These are phyloP conservation scores for Ephestia elutella DNA, from an alignment of 1,140 invertebrate species.

Conservation along the genomic window DNA sequence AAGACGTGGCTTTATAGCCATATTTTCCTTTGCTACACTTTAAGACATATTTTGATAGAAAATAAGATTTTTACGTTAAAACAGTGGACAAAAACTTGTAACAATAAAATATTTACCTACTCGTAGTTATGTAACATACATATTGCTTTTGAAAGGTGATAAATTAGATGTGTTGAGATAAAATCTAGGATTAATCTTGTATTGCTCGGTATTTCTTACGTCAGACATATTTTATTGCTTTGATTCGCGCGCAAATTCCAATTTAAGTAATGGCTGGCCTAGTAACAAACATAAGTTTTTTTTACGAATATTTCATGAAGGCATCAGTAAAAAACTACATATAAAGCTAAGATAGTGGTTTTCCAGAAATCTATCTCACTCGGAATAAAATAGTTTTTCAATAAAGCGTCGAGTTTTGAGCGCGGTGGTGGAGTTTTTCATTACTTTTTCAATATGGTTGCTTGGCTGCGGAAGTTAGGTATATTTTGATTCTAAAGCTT, in stretches of 20 bases:
- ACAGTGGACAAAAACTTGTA: too few relatives aligned
- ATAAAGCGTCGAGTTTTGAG: conserved; percentile 10
- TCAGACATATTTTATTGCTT: too few relatives aligned
- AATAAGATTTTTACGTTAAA: too few relatives aligned
- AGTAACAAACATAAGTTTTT: not conserved
- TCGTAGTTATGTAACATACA: too few relatives aligned
- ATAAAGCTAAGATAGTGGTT: not conserved
- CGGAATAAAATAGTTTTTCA: conserved; percentile 9
- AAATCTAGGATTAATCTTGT: too few relatives aligned
- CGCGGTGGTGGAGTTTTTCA: conserved; percentile 7
- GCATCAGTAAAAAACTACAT: not conserved
- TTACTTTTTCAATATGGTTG: conserved; percentile 10
- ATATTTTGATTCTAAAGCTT: not conserved
- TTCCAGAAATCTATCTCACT: conserved; percentile 5
- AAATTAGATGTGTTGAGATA: too few relatives aligned
- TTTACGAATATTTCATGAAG: not conserved
- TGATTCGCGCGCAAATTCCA: too few relatives aligned
- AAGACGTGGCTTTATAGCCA: not conserved
- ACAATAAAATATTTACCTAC: too few relatives aligned
- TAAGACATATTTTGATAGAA: not conserved
- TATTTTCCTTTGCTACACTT: not conserved
- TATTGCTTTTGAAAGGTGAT: too few relatives aligned
- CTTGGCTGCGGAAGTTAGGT: not conserved
- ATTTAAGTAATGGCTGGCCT: too few relatives aligned
- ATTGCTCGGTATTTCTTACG: too few relatives aligned